Evolutionary conservation across 53 echinoderm and acorn worm genomes (phyloP), one percentile per base, ranked within the genome.

Genomic region (Paracentrotus lividus): DNA sequence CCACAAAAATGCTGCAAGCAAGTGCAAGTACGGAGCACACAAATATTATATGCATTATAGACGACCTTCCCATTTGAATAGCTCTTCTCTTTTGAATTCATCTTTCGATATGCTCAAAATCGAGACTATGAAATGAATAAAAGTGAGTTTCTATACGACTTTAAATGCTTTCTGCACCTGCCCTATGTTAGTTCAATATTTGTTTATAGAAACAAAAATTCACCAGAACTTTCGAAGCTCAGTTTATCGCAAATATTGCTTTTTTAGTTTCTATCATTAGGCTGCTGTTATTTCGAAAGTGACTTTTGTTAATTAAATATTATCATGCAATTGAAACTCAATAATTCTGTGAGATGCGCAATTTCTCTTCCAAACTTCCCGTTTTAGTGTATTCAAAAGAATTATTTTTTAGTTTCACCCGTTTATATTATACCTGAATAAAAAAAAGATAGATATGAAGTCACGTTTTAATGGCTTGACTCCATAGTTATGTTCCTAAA

Each of bases 81-180:
- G 61, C 29, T 61, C 29, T 21, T 58, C 58, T 58, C 3, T 58
- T 58, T 21, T 58, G 7, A 0, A 27, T 38, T 69, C 38, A 38
- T 69, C 16, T 34, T 31, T 69, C 61, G 26, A 61, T 26, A 27
- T 38, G 38, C 31, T 69, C 15, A 5, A 38, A 38, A 38, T 34
- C 69, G 69, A 69, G 69, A 69, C 69, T 69, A 36, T 15, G 34
- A 38, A 3, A 66, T 38, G 36, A 69, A 69, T 36, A 14, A 16
- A 61, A 61, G 38, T 36, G 69, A 61, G 69, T 69, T 69, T 69
- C 1, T 69, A 36, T 69, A 69, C 69, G 69, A 69, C 9, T 36
- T 69, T 15, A 1, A 29, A 66, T 29, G 15, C 66, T 66, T 6
- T 16, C 36, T 69, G 69, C 69, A 69, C 69, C 69, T 69, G 69